Evolutionary conservation across 2,797 vertebrate genomes (phyloP).

Genomic region (Etheostoma nigrum): DNA sequence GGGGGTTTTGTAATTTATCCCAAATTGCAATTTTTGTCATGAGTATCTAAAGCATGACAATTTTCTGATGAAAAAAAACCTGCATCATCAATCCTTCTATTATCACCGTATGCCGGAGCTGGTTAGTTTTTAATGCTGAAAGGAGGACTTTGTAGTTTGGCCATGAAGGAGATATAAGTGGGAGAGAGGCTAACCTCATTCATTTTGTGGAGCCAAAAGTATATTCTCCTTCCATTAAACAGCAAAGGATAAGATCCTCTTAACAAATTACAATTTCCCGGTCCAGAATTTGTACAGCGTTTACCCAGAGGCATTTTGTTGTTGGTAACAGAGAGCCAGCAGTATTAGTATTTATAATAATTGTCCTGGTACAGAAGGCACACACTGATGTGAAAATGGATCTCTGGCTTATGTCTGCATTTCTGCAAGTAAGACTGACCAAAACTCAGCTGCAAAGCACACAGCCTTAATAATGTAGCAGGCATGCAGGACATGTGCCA

Average conservation of each 20-base stretch:
- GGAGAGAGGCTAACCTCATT: constrained; percentile 22
- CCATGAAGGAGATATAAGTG: constrained; percentile 36
- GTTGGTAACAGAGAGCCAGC: constrained; percentile 65
- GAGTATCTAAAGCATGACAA: background rate
- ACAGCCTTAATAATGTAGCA: constrained; percentile 65
- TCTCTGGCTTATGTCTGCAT: constrained; percentile 76
- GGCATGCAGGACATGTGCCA: constrained; percentile 44
- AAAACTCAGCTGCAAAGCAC: constrained; percentile 68
- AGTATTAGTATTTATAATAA: constrained; percentile 78
- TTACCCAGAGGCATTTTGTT: constrained; percentile 67
- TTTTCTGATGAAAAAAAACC: constrained; percentile 4
- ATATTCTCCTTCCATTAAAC: constrained; percentile 42
- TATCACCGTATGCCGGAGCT: background rate
- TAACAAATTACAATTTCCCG: constrained; percentile 63
- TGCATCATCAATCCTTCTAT: constrained; percentile 4
- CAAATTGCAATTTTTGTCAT: background rate
- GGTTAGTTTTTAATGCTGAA: constrained; percentile 79
- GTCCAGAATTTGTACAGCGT: constrained; percentile 55
- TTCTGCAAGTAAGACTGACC: constrained; percentile 43
- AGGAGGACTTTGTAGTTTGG: constrained; percentile 73
- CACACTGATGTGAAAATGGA: constrained; percentile 73
- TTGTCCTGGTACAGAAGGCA: constrained; percentile 56
- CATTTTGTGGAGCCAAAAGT: constrained; percentile 24
- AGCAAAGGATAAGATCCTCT: constrained; percentile 62
- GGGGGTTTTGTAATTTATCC: constrained; percentile 10